Percentiles rank a stretch among this genome's conserved stretches.
These are phyloP conservation scores for Coleophora deauratella DNA, from an alignment of 2,888 invertebrate genomes.

Conservation along the genomic window DNA sequence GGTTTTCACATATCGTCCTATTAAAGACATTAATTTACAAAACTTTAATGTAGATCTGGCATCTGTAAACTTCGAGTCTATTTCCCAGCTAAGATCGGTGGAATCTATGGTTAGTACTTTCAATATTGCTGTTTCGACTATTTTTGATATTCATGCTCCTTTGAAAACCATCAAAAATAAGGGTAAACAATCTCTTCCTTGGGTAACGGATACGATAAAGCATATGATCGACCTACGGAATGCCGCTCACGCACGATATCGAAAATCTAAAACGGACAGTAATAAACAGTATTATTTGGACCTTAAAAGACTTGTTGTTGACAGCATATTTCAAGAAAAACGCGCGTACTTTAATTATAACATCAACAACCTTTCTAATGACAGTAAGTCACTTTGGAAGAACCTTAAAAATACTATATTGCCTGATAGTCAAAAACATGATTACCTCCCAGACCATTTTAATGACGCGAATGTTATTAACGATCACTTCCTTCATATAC, in stretches of 20 bases:
- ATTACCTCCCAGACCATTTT: too few species aligned
- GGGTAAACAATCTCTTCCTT: neutral
- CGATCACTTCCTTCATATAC: too few species aligned
- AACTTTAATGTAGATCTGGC: neutral
- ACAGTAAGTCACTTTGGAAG: too few species aligned
- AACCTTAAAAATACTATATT: too few species aligned
- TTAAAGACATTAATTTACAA: neutral
- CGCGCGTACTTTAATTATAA: neutral
- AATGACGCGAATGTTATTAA: too few species aligned
- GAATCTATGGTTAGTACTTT: too few species aligned
- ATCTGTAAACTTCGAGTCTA: neutral
- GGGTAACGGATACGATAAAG: neutral
- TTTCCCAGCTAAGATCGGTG: too few species aligned
- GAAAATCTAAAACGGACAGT: neutral
- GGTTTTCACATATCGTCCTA: too few species aligned
- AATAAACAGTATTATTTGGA: conserved; percentile 1
- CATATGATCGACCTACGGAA: neutral
- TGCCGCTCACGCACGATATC: neutral
- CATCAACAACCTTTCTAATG: too few species aligned
- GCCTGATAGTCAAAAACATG: too few species aligned
- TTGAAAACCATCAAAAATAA: neutral
- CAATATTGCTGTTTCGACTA: too few species aligned
- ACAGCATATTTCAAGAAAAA: neutral
- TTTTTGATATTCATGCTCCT: too few species aligned
- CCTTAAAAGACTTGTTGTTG: neutral